These are phyloP conservation scores for Bufo gargarizans DNA, from an alignment of 2,113 vertebrate genomes.

Conservation along the genomic window DNA sequence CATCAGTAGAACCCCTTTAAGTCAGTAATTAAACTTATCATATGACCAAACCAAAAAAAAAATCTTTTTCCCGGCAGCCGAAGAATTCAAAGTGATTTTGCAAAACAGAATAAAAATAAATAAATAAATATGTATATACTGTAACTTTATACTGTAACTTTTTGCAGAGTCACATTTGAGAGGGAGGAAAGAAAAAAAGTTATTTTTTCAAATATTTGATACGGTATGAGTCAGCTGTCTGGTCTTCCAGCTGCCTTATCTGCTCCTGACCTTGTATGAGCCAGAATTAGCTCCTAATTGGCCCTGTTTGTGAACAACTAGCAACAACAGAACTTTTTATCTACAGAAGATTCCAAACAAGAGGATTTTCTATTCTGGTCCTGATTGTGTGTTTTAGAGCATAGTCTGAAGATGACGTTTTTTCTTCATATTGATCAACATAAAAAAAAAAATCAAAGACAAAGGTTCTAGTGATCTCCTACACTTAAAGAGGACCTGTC, in stretches of 20 bases:
- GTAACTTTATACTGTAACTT: slow-evolving; percentile 74
- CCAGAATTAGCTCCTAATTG: slow-evolving; percentile 67
- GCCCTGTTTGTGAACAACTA: slow-evolving; percentile 62
- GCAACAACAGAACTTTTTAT: slow-evolving; percentile 65
- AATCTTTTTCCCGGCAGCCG: background rate
- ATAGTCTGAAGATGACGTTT: background rate
- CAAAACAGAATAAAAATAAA: slow-evolving; percentile 63
- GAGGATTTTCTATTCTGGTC: slow-evolving; percentile 66
- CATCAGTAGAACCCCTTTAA: background rate
- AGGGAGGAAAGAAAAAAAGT: slow-evolving; percentile 77
- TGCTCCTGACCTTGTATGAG: slow-evolving; percentile 62
- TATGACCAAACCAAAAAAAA: background rate
- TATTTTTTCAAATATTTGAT: slow-evolving; percentile 59
- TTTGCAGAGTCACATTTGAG: slow-evolving; percentile 64
- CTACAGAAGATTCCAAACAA: slow-evolving; percentile 64
- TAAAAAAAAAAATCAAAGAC: background rate
- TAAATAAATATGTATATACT: slow-evolving; percentile 7
- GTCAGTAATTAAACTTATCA: background rate
- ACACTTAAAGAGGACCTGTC: background rate
- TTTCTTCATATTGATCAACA: slow-evolving; percentile 17
- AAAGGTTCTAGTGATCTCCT: background rate
- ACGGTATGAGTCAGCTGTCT: slow-evolving; percentile 76
- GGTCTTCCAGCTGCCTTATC: slow-evolving; percentile 67
- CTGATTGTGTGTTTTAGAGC: background rate
- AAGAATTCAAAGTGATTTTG: slow-evolving; percentile 20